These are phyloP conservation scores for Willisornis vidua DNA, from an alignment of 2,113 vertebrate species.

Conservation along the genomic window DNA sequence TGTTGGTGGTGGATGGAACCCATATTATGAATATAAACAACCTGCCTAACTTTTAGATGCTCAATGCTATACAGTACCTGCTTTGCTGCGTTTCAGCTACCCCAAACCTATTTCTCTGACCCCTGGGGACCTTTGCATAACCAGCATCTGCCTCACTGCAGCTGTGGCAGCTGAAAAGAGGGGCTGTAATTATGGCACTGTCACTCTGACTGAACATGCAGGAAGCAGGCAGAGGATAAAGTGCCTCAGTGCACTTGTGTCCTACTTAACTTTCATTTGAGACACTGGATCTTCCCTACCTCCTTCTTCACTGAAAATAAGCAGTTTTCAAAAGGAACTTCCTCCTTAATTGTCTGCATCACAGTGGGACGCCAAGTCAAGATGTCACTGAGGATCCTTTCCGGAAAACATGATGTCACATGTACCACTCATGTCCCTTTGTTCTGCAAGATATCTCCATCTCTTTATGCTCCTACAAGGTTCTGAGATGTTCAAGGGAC, in stretches of 20 bases:
- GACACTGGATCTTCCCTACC: neutral
- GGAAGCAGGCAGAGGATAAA: neutral
- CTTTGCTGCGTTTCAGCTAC: neutral
- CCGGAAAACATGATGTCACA: neutral
- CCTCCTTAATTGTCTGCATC: neutral
- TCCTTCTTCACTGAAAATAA: neutral
- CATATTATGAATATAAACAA: neutral
- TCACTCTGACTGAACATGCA: neutral
- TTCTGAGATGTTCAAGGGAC: neutral
- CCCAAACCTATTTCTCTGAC: neutral
- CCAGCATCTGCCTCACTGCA: neutral
- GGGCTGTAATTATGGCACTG: neutral
- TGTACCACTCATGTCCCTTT: neutral
- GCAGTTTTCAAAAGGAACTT: neutral
- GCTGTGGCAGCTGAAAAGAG: neutral
- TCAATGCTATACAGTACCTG: neutral
- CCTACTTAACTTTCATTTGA: neutral
- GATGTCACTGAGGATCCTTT: neutral
- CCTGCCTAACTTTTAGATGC: neutral
- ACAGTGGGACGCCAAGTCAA: neutral
- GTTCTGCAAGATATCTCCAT: neutral
- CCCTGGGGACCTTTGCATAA: neutral
- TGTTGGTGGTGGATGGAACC: neutral
- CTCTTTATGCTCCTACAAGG: neutral
- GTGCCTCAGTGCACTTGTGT: neutral